phyloP scores from a whole-genome alignment of 1,140 invertebrate species.

The Whitmania pigra region DNA sequence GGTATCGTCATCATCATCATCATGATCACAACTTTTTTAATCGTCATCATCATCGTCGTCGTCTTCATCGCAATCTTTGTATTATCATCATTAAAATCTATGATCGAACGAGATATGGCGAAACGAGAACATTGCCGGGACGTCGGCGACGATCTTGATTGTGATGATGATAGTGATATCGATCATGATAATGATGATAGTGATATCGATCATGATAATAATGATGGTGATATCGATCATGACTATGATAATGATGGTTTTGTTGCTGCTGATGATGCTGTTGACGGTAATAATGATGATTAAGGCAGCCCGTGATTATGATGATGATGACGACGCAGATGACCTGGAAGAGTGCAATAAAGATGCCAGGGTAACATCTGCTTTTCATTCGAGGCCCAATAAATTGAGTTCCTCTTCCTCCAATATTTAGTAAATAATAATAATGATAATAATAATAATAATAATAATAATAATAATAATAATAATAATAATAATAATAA shows the following conservation, averaged over 20 bases:
- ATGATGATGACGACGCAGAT: too few relatives aligned
- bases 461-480: too few relatives aligned
- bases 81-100: conserved; percentile 4
- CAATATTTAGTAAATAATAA: too few relatives aligned
- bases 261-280: too few relatives aligned
- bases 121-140: background rate
- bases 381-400: too few relatives aligned
- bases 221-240: background rate
- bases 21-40: background rate
- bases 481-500: too few relatives aligned
- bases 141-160: background rate
- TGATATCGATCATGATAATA: background rate
- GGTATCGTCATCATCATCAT: background rate
- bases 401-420: too few relatives aligned
- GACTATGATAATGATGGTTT: background rate
- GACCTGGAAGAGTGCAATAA: too few relatives aligned
- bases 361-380: too few relatives aligned
- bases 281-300: too few relatives aligned
- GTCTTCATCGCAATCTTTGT: background rate
- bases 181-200: background rate
- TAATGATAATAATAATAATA: too few relatives aligned
- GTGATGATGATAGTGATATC: conserved; percentile 6
- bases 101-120: background rate
- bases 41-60: background rate
- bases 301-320: too few relatives aligned